These are phyloP conservation scores for Quiscalus mexicanus DNA, from an alignment of 2,113 vertebrate species.

Conservation along the genomic window DNA sequence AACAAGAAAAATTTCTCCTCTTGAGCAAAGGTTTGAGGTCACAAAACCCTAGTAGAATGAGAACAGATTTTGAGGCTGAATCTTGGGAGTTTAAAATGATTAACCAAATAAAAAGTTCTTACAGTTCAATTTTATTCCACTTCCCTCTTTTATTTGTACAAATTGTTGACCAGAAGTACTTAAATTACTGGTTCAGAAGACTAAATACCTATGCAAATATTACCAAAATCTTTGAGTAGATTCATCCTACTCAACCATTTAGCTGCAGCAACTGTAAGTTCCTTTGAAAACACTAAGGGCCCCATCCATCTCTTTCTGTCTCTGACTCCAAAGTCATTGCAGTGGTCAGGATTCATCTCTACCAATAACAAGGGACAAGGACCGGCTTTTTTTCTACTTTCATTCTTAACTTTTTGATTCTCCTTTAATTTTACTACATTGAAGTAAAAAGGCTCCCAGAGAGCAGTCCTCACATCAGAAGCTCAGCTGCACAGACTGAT, in stretches of 20 bases:
- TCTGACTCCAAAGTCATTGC: background rate
- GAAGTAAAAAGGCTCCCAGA: background rate
- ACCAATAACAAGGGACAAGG: background rate
- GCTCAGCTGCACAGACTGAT: background rate
- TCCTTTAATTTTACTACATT: background rate
- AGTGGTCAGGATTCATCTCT: background rate
- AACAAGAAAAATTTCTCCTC: background rate
- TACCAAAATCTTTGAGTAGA: background rate
- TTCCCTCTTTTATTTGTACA: background rate
- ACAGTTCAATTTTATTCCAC: background rate
- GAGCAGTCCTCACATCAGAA: background rate
- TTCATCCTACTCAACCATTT: background rate
- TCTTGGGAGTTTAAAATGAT: background rate
- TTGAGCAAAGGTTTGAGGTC: background rate
- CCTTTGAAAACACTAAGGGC: background rate
- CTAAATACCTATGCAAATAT: background rate
- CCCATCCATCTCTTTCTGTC: background rate
- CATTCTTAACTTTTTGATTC: background rate
- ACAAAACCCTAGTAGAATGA: background rate
- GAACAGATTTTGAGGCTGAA: background rate
- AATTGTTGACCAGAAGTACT: background rate
- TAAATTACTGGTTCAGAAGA: background rate
- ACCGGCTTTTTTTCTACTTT: background rate
- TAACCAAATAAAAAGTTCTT: background rate
- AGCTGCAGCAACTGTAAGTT: background rate